Percentiles rank a stretch among this genome's conserved stretches.
Conservation (phyloP, 2,888 invertebrate species). For the Apamea crenata region DNA sequence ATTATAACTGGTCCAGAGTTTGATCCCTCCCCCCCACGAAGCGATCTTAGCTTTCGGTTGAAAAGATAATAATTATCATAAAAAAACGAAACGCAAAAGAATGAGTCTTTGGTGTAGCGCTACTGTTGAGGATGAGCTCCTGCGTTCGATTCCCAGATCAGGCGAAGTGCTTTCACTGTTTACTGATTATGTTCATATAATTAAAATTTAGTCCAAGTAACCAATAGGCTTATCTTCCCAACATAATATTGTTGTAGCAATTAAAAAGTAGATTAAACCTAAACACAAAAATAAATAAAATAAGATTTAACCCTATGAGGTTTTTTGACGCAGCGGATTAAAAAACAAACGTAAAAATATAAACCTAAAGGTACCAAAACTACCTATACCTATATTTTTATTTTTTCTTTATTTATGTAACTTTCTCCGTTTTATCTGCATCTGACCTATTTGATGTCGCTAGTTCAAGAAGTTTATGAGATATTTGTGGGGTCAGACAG, state of each 20-base stretch:
- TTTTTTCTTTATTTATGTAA: background rate
- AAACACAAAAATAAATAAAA: background rate
- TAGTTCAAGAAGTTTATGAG: conserved; percentile 26
- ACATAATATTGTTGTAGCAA: background rate
- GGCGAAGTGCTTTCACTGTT: too few relatives aligned
- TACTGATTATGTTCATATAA: too few relatives aligned
- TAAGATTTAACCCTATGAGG: background rate
- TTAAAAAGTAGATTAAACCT: background rate
- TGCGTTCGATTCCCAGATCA: too few relatives aligned
- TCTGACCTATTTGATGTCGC: conserved; percentile 9
- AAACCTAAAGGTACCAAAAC: background rate
- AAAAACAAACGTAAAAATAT: background rate
- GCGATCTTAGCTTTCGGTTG: too few relatives aligned
- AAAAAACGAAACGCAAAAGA: too few relatives aligned
- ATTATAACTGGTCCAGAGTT: too few relatives aligned
- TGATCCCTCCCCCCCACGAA: too few relatives aligned
- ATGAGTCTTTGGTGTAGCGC: too few relatives aligned
- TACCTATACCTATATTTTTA: background rate
- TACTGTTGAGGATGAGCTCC: too few relatives aligned
- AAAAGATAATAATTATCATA: too few relatives aligned
- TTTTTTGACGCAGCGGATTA: background rate
- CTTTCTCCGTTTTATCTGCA: conserved; percentile 17
- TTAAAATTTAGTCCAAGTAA: too few relatives aligned
- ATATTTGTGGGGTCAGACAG: conserved; percentile 23
- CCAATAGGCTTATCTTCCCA: background rate